Base-by-base conservation (phyloP, 2,888 invertebrate genomes). In the Caenorhabditis panamensis region DNA sequence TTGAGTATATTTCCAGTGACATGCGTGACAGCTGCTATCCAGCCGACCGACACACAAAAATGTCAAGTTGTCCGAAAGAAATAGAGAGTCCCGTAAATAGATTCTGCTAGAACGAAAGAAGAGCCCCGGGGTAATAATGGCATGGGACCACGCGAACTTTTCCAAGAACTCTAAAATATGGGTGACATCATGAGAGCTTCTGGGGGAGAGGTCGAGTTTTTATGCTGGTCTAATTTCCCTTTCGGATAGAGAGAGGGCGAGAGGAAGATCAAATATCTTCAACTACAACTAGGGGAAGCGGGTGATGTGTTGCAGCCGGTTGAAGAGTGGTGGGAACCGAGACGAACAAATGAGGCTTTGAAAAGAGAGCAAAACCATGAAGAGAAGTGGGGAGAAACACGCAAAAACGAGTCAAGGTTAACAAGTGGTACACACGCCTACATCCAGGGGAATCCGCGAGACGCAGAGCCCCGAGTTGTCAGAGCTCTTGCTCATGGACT, bases 1-100 rank as follows among this genome's bases (percentile, higher is more conserved):
- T 73, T 73, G 73, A 73, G 73, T 66, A 73, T 72, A 73, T 64
- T 72, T 72, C 62, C 72, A 72, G 64, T 64, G 73, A 72, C 72
- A 71, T 54, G 71, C 41, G 63, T 72, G 72, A 73, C 73, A 73
- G 64, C 73, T 59, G 44, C 64, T 22, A 8, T n/a, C n/a, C 28
- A 37, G n/a, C 58, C 18, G 44, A 59, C 59, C n/a, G n/a, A n/a
- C 20, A 28, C 47, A 37, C 47, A 53, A 53, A 58, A 73, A 58
- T 56, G 62, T 63, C 64, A 59, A 44, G 31, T 47, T 20, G 47
- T n/a, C 31, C 26, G 53, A 22, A 22, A 59, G 16, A 18, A 28
- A 62, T 2, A 28, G 26, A 61, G 69, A 47, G 24, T 36, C 24
- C 51, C 73, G 73, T 51, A 66, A 73, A 73, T 73, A 73, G 73